phyloP scores from a whole-genome alignment of 2,113 vertebrate species.

The Ancistrus triradiatus region DNA sequence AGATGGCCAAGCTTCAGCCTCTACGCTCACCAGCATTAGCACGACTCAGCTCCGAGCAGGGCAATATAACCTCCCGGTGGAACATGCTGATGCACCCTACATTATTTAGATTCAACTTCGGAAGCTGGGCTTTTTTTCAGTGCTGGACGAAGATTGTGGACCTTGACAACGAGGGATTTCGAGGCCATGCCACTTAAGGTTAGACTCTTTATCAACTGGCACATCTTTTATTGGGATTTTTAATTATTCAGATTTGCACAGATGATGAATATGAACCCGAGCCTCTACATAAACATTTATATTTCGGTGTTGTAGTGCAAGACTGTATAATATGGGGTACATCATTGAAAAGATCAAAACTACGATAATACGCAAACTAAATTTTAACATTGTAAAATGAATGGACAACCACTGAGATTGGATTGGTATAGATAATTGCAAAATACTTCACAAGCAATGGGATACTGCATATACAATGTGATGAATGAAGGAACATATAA shows the following conservation, averaged over 20 bases:
- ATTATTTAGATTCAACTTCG: background rate
- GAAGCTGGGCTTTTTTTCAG: background rate
- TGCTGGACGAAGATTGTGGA: background rate
- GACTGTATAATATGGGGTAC: no score
- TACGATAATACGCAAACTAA: no score
- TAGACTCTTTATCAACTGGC: constrained; percentile 54
- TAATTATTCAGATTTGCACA: constrained; percentile 77
- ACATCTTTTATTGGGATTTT: constrained; percentile 74
- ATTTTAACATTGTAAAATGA: no score
- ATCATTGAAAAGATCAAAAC: no score
- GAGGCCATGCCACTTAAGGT: background rate
- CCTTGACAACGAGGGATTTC: constrained; percentile 34
- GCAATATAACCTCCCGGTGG: background rate
- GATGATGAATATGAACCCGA: constrained; percentile 14
- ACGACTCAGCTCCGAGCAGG: background rate
- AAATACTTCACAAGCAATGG: no score
- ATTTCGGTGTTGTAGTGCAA: no score
- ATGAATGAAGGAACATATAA: no score
- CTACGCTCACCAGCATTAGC: background rate
- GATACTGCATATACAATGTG: no score
- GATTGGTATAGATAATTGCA: no score
- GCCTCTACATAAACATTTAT: background rate
- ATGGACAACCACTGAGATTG: no score
- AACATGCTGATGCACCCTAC: background rate
- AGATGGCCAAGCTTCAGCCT: background rate